Evolutionary conservation across 2,113 vertebrate genomes (phyloP).

Genomic region (Phoxinus phoxinus): DNA sequence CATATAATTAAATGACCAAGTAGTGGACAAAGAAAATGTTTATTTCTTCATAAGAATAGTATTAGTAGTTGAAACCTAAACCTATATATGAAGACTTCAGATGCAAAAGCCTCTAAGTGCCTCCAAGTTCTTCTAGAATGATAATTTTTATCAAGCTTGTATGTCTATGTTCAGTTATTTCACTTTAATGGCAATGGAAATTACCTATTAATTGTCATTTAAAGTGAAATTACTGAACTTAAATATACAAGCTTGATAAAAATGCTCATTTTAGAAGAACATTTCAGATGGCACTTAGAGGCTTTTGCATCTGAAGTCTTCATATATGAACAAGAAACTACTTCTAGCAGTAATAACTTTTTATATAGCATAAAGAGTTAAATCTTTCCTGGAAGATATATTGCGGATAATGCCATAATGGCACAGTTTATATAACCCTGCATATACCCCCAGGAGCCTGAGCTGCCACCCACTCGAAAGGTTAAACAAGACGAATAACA

Average conservation of each 20-base stretch:
- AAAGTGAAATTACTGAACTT: too few relatives aligned
- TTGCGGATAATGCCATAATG: constrained; percentile 3
- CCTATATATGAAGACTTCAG: too few relatives aligned
- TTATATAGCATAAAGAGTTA: not conserved
- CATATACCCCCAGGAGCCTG: not conserved
- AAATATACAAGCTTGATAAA: too few relatives aligned
- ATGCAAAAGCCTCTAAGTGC: too few relatives aligned
- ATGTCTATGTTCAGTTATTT: too few relatives aligned
- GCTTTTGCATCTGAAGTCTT: too few relatives aligned
- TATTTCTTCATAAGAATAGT: not conserved
- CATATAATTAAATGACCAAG: not conserved
- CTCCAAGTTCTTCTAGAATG: too few relatives aligned
- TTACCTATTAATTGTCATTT: too few relatives aligned
- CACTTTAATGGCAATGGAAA: too few relatives aligned
- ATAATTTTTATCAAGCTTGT: too few relatives aligned
- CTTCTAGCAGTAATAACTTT: not conserved
- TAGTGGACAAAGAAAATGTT: not conserved
- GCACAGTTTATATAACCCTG: constrained; percentile 21
- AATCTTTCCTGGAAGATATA: not conserved
- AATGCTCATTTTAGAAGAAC: too few relatives aligned
- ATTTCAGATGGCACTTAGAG: too few relatives aligned
- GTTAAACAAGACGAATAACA: constrained; percentile 21
- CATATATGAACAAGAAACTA: not conserved
- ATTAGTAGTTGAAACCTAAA: not conserved
- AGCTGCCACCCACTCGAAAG: constrained; percentile 31